phyloP scores from a whole-genome alignment of 1,140 invertebrate genomes.

The Caerostris darwini region DNA sequence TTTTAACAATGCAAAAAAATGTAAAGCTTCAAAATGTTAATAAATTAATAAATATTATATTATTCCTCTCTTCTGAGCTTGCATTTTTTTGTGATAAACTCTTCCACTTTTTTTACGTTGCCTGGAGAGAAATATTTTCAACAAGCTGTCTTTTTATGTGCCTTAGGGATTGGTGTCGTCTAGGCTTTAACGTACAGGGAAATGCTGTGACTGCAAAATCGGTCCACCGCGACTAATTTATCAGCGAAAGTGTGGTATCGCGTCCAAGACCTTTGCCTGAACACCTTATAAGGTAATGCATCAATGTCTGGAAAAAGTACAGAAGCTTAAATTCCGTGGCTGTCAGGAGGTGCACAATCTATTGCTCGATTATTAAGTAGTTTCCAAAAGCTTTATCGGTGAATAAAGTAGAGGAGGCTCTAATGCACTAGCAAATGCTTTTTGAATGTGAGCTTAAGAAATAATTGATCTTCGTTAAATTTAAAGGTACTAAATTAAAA shows the following conservation, averaged over 20 bases:
- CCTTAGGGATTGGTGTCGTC: conserved; percentile 21
- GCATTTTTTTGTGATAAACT: background rate
- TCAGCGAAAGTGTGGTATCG: conserved; percentile 52
- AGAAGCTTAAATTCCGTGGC: conserved; percentile 35
- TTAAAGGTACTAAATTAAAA: background rate
- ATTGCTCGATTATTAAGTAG: conserved; percentile 42
- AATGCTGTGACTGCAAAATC: conserved; percentile 18
- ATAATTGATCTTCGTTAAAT: no score
- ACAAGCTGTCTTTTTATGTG: conserved; percentile 11
- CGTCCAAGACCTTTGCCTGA: conserved; percentile 41
- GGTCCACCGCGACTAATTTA: conserved; percentile 47
- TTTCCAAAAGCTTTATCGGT: conserved; percentile 30
- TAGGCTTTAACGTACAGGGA: conserved; percentile 1
- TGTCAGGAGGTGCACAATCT: conserved; percentile 11
- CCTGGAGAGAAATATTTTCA: conserved; percentile 4
- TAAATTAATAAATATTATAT: background rate
- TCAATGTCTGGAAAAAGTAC: conserved; percentile 39
- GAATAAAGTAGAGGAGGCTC: background rate
- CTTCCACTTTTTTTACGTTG: background rate
- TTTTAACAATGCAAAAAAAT: background rate
- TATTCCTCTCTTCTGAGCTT: background rate
- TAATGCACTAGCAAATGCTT: background rate
- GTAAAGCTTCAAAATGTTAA: background rate
- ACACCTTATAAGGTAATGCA: conserved; percentile 51
- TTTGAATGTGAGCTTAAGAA: no score